Conservation (phyloP, 2,113 vertebrate genomes). For the Hymenochirus boettgeri region DNA sequence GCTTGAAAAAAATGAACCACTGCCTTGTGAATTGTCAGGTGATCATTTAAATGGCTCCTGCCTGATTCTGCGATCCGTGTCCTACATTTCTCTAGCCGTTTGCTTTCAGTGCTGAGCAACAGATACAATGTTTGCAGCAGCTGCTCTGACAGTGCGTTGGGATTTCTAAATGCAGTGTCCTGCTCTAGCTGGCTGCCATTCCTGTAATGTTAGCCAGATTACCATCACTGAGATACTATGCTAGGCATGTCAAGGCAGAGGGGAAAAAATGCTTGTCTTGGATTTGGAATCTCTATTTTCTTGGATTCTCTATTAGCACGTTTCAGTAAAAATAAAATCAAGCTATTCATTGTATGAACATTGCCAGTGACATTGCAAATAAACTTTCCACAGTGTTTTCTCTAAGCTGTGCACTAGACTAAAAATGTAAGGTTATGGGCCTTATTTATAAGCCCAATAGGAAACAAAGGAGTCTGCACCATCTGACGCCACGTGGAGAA, state of each 20-base stretch:
- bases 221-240: fast-evolving
- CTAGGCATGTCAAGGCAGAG: background rate
- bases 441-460: too few species aligned
- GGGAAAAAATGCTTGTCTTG: too few species aligned
- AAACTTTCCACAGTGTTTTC: too few species aligned
- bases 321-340: too few species aligned
- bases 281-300: too few species aligned
- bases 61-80: background rate
- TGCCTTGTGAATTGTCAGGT: conserved; percentile 12
- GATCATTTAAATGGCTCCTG: background rate
- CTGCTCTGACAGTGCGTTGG: conserved; percentile 20
- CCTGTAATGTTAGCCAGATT: background rate
- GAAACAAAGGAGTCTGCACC: too few species aligned
- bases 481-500: too few species aligned
- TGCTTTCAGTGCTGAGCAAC: conserved; percentile 47
- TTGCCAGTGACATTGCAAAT: too few species aligned
- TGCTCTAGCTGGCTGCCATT: background rate
- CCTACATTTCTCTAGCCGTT: conserved; percentile 42
- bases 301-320: too few species aligned
- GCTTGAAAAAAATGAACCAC: background rate
- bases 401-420: too few species aligned
- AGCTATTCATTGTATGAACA: too few species aligned
- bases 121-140: conserved; percentile 47
- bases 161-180: conserved; percentile 3
- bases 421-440: too few species aligned